Evolutionary conservation across 2,797 vertebrate species (phyloP), one percentile per base, ranked within the genome.

Genomic region (Coregonus ussuriensis): DNA sequence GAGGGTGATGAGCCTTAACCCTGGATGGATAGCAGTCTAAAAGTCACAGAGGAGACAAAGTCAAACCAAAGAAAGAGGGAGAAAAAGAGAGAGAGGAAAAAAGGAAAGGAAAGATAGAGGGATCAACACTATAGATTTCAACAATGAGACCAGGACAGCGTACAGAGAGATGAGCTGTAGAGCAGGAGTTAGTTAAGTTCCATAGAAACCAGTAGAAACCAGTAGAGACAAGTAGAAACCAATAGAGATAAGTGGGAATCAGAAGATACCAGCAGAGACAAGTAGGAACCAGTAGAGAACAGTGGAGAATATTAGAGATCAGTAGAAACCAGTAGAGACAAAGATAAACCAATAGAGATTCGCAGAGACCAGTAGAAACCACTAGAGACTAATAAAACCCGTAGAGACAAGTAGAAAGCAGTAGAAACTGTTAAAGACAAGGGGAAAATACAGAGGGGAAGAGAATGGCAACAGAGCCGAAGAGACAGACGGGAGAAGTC

Each of bases 1-100:
- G 70, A 63, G 29, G 78, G 79, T 77, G 85, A 87, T 76, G 78
- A 84, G 81, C 70, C 79, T 78, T 73, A 6, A 76, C 88, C 82
- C 82, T 25, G 25, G 25, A 25, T 83, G 75, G 67, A 72, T 9
- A 71, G 79, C 83, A 80, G 52, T 69, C 74, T 80, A 68, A 66
- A 65, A 81, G 79, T 33, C 72, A 72, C 4, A 77, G 52, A 83
- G 79, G 67, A 79, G 72, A 63, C 29, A 7, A 83, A 2, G 75
- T n/a, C 21, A 4, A 54, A 4, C 31, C 21, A 25, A 25, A 25
- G 25, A 25, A 25, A 25, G 25, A 25, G 25, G 25, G 25, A 25
- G 25, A 25, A 25, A 25, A 25, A 25, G 25, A 72, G 0, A n/a
- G 29, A 75, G 14, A 59, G 31, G n/a, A n/a, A 37, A 0, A 37